These are phyloP conservation scores for Diplazon laetatorius DNA, from an alignment of 2,888 invertebrate genomes.

Conservation along the genomic window DNA sequence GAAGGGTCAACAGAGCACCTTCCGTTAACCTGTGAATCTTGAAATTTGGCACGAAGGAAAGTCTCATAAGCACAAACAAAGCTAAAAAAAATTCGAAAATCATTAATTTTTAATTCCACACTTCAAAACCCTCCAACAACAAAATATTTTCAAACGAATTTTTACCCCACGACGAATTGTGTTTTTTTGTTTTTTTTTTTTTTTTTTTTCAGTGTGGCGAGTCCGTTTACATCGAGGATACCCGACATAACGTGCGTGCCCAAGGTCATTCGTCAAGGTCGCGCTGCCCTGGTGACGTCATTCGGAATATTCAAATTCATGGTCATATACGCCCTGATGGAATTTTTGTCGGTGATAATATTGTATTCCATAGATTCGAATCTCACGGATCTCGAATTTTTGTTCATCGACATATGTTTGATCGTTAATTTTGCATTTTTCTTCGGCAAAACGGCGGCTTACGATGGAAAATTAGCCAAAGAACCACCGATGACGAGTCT, in stretches of 20 bases:
- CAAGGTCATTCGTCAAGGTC: slow-evolving; percentile 91
- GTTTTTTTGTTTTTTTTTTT: too few relatives aligned
- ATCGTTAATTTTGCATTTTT: slow-evolving; percentile 86
- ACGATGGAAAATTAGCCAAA: slow-evolving; percentile 81
- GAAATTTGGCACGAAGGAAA: too few relatives aligned
- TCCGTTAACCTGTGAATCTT: too few relatives aligned
- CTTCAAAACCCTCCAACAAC: too few relatives aligned
- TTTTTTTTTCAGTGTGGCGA: slow-evolving; percentile 88
- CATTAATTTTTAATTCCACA: too few relatives aligned
- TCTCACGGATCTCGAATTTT: slow-evolving; percentile 86
- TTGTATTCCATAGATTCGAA: slow-evolving; percentile 88
- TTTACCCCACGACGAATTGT: too few relatives aligned
- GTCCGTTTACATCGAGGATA: slow-evolving; percentile 93
- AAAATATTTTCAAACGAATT: too few relatives aligned
- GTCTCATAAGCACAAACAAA: too few relatives aligned
- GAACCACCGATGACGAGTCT: slow-evolving; percentile 85
- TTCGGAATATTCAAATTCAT: slow-evolving; percentile 96
- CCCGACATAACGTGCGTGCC: slow-evolving; percentile 93
- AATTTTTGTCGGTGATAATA: slow-evolving; percentile 92
- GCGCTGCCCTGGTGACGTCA: slow-evolving; percentile 94
- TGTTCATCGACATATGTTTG: slow-evolving; percentile 87
- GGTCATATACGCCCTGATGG: slow-evolving; percentile 94
- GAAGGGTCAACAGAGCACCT: too few relatives aligned
- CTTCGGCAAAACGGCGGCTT: slow-evolving; percentile 86
- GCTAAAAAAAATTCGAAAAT: too few relatives aligned